Evolutionary conservation across 2,888 invertebrate genomes (phyloP).

Genomic region (Chymomyza amoena): DNA sequence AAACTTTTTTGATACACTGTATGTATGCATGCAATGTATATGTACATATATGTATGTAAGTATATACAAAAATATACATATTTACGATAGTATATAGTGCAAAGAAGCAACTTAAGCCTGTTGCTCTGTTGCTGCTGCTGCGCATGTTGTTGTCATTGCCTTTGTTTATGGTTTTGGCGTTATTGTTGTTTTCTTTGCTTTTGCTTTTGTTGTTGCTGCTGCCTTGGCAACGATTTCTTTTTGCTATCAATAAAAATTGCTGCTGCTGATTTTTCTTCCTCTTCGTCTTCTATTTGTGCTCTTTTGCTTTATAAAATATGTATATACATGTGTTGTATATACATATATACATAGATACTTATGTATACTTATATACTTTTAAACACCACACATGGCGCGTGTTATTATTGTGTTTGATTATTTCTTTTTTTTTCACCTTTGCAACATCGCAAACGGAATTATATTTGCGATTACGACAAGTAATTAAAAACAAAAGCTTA

Average conservation of each 20-base stretch:
- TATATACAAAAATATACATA: slow-evolving; percentile 5
- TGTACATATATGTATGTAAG: background rate
- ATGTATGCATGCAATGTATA: slow-evolving; percentile 17
- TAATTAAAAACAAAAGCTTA: too few relatives aligned
- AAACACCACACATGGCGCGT: background rate
- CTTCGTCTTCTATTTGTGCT: slow-evolving; percentile 8
- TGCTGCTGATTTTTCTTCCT: background rate
- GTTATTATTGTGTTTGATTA: background rate
- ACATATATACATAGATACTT: too few relatives aligned
- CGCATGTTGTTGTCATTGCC: background rate
- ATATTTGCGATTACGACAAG: too few relatives aligned
- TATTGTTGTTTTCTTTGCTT: background rate
- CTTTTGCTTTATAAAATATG: slow-evolving; percentile 16
- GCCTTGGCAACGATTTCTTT: slow-evolving; percentile 27
- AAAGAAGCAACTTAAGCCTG: slow-evolving; percentile 37
- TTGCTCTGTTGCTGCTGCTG: background rate
- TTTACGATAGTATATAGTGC: slow-evolving; percentile 40
- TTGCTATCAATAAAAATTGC: slow-evolving; percentile 7
- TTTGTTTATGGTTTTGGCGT: slow-evolving; percentile 13
- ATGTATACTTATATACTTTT: background rate
- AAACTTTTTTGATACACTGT: too few relatives aligned
- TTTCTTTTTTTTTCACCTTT: slow-evolving; percentile 4
- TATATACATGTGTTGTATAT: slow-evolving; percentile 24
- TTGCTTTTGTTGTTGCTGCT: slow-evolving; percentile 22
- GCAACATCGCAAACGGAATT: slow-evolving; percentile 13